Base-by-base conservation (phyloP, 1,140 invertebrate genomes). In the Drosophila dunni region DNA sequence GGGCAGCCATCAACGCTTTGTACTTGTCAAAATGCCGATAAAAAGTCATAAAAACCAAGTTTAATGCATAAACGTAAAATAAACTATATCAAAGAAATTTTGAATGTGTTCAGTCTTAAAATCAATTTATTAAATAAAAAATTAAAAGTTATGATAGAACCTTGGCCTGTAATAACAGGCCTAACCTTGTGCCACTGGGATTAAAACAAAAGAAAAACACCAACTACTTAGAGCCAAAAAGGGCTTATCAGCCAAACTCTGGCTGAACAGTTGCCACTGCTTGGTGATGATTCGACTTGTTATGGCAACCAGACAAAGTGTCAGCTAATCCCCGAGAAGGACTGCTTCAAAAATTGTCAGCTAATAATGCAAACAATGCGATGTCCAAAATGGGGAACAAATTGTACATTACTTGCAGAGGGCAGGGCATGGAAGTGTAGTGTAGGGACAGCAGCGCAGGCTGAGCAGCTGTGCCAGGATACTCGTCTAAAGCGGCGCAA, bases 361-460 rank as follows among this genome's bases (percentile, higher is more conserved):
- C 83, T 88, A 86, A 86, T 86, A 86, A 88, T 82, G 79, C 83
- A 88, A 86, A 86, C 82, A 88, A 88, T 88, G 51, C 76, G 64
- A 78, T 62, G 56, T 80, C 50, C 75, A 57, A 69, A 65, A 74
- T 79, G 67, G 50, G 57, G 76, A 54, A 65, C 65, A 77, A 72
- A 88, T 88, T 88, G 71, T 54, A 64, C 69, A 86, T 77, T 88
- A 86, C 36, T 86, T 79, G 67, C 73, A n/a, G 38, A n/a, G 34
- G 6, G 17, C 33, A 10, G 34, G 8, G 20, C 5, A 13, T 42
- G 36, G 34, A 10, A 24, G 11, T 8, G 11, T 11, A 10, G 3
- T 13, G n/a, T 7, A 45, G 7, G 6, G 44, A 46, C 38, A n/a
- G n/a, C n/a, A n/a, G n/a, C n/a, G n/a, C n/a, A n/a, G 17, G 17